Evolutionary conservation across 2,797 vertebrate species (phyloP).

Genomic region (Danio kyathit): DNA sequence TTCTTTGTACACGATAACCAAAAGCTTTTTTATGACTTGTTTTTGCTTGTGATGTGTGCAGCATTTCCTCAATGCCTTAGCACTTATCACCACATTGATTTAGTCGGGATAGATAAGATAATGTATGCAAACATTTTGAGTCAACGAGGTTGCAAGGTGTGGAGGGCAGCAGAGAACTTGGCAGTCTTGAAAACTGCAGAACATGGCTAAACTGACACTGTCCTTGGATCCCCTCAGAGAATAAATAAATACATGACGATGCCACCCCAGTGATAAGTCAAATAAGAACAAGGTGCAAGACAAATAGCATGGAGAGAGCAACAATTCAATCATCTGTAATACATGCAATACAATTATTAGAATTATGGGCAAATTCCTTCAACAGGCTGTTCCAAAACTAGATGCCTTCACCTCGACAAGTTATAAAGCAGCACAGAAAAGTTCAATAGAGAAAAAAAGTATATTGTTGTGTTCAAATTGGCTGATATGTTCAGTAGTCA

Average conservation of each 20-base stretch:
- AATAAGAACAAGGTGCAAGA: background rate
- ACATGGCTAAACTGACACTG: slow-evolving; percentile 13
- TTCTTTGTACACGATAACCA: slow-evolving; percentile 24
- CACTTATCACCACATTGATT: slow-evolving; percentile 47
- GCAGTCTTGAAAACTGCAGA: slow-evolving; percentile 6
- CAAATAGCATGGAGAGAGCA: background rate
- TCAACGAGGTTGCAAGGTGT: background rate
- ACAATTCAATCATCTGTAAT: background rate
- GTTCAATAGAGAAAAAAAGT: background rate
- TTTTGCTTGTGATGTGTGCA: slow-evolving; percentile 36
- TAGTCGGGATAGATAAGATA: slow-evolving; percentile 54
- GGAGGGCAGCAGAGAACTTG: slow-evolving; percentile 23
- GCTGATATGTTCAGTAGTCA: background rate
- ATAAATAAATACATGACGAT: background rate
- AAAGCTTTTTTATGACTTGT: slow-evolving; percentile 29
- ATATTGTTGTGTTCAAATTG: too few relatives aligned
- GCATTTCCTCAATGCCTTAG: slow-evolving; percentile 39
- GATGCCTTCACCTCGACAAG: background rate
- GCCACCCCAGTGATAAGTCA: background rate
- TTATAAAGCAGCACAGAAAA: background rate
- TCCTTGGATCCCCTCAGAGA: slow-evolving; percentile 10
- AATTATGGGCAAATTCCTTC: background rate
- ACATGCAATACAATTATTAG: background rate
- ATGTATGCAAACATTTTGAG: slow-evolving; percentile 53
- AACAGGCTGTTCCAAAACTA: background rate